Conservation (phyloP, 1,140 invertebrate genomes). For the Maniola jurtina region DNA sequence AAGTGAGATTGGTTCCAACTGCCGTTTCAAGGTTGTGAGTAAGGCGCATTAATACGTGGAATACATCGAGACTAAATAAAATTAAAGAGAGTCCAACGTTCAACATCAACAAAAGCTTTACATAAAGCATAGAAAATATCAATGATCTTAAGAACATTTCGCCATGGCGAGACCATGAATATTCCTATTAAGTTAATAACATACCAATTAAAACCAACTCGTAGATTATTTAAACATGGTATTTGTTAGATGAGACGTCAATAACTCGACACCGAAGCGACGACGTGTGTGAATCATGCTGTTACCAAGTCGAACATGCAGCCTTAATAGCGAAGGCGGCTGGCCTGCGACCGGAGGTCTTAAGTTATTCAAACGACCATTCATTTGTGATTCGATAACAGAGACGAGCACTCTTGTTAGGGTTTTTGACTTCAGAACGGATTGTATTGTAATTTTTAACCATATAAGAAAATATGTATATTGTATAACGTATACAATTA, state of each 20-base stretch:
- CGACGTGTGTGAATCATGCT: conserved; percentile 43
- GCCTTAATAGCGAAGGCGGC: conserved; percentile 40
- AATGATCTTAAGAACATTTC: too few relatives aligned
- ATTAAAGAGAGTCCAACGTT: too few relatives aligned
- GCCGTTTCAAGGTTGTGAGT: too few relatives aligned
- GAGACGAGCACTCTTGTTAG: conserved; percentile 3
- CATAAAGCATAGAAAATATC: too few relatives aligned
- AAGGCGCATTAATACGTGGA: too few relatives aligned
- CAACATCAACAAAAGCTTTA: too few relatives aligned
- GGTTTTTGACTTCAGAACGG: not conserved
- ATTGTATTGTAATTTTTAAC: not conserved
- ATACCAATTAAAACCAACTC: not conserved
- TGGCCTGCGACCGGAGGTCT: conserved; percentile 35
- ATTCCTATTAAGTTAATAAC: not conserved
- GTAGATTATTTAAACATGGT: not conserved
- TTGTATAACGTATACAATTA: too few relatives aligned
- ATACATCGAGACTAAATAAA: too few relatives aligned
- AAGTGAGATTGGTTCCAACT: too few relatives aligned
- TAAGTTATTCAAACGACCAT: conserved; percentile 39
- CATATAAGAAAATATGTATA: too few relatives aligned
- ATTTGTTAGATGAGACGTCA: conserved; percentile 30
- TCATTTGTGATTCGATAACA: conserved; percentile 35
- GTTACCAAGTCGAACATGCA: conserved; percentile 36
- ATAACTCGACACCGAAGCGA: conserved; percentile 41
- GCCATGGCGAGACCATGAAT: too few relatives aligned